Evolutionary conservation across 23 tunicate genomes (phyloP).

Genomic region (Trididemnum miniatum): DNA sequence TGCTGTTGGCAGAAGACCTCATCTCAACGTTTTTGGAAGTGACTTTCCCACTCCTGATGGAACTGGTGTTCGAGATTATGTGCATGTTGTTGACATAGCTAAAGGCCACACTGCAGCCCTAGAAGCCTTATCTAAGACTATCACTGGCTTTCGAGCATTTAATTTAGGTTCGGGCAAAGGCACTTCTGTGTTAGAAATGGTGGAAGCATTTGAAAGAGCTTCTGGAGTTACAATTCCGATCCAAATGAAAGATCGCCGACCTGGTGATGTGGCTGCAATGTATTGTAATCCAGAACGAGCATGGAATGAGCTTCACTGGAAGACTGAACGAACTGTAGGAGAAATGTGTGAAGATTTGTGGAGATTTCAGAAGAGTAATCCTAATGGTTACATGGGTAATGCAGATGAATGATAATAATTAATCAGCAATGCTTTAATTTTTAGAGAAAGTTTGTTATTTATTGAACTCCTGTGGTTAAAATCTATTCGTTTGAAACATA

Average conservation of each 20-base stretch:
- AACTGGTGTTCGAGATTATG: conserved; percentile 94
- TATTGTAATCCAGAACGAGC: conserved; percentile 88
- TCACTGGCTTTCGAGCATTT: conserved; percentile 63
- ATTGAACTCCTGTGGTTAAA: too few relatives aligned
- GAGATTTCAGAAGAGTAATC: conserved; percentile 83
- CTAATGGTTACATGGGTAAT: conserved; percentile 63
- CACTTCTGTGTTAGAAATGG: conserved; percentile 93
- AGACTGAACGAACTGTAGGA: conserved; percentile 60
- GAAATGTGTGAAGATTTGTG: conserved; percentile 97
- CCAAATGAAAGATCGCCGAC: conserved; percentile 54
- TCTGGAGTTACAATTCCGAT: conserved; percentile 55
- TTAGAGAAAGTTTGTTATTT: too few relatives aligned
- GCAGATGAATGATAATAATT: neutral
- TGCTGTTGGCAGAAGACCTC: conserved; percentile 76
- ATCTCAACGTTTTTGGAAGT: conserved; percentile 79
- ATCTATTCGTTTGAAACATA: too few relatives aligned
- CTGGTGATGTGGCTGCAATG: conserved; percentile 84
- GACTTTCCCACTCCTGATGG: conserved; percentile 94
- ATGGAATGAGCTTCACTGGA: conserved; percentile 75
- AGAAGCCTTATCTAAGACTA: conserved; percentile 40
- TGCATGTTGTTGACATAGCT: conserved; percentile 92
- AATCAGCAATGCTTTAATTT: too few relatives aligned
- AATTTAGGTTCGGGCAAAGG: conserved; percentile 95
- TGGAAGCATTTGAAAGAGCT: conserved; percentile 61
- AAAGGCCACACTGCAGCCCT: conserved; percentile 92